These are phyloP conservation scores for Limosa lapponica DNA, from an alignment of 2,797 vertebrate species.

Conservation along the genomic window DNA sequence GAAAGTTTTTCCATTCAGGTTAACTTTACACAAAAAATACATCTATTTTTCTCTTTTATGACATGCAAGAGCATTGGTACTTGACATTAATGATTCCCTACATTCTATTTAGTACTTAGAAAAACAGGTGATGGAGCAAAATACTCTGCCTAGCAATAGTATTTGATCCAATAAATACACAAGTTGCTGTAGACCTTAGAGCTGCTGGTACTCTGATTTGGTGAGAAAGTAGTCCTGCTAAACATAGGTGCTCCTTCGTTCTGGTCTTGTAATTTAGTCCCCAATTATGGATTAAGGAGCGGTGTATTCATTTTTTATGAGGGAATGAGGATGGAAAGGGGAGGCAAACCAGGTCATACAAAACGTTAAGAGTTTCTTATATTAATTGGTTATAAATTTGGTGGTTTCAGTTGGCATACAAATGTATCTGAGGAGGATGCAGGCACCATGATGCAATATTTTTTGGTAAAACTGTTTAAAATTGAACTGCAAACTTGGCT, in stretches of 20 bases:
- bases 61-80: not conserved
- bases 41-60: accelerated
- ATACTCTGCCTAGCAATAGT: not conserved
- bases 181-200: not conserved
- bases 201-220: not conserved
- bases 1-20: not conserved
- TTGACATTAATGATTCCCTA: not conserved
- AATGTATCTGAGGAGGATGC: not conserved
- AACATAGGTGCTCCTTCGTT: accelerated
- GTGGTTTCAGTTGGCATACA: not conserved
- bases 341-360: not conserved
- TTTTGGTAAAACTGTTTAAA: not conserved
- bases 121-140: not conserved
- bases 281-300: accelerated
- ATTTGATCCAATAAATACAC: accelerated
- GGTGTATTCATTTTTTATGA: not conserved
- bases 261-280: accelerated
- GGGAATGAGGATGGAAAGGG: not conserved
- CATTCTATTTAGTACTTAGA: not conserved
- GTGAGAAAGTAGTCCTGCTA: not conserved
- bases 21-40: not conserved
- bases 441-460: accelerated
- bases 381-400: not conserved
- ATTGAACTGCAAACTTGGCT: not conserved
- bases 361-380: not conserved